A percentile compares a stretch with the other conserved stretches of the same genome.
Evolutionary conservation across 2,888 invertebrate species (phyloP).

Genomic region (Beris chalybata): DNA sequence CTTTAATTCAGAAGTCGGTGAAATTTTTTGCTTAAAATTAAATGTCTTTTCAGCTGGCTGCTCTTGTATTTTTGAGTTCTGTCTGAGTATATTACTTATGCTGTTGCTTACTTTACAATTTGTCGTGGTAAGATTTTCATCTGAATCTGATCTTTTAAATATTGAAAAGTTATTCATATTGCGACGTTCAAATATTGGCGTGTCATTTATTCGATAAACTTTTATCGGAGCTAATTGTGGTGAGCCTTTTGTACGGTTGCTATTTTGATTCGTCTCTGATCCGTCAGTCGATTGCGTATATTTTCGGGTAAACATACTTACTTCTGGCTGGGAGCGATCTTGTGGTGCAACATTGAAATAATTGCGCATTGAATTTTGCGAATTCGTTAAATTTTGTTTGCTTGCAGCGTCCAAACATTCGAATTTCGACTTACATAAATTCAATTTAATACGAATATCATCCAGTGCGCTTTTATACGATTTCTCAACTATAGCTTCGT

Average conservation of each 20-base stretch:
- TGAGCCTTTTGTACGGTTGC: constrained; percentile 42
- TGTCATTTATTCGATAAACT: constrained; percentile 53
- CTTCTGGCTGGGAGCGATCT: constrained; percentile 6
- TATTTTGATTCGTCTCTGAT: constrained; percentile 15
- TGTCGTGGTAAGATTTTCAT: constrained; percentile 47
- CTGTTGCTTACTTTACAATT: constrained; percentile 24
- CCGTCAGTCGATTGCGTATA: constrained; percentile 12
- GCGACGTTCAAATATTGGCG: constrained; percentile 53
- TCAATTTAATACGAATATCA: constrained; percentile 52
- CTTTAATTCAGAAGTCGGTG: constrained; percentile 41
- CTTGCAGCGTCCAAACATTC: constrained; percentile 52
- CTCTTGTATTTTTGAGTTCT: constrained; percentile 9
- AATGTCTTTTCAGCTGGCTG: constrained; percentile 39
- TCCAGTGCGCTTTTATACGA: constrained; percentile 51
- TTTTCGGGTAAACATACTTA: constrained; percentile 35
- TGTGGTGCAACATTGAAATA: constrained; percentile 46
- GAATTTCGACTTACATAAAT: constrained; percentile 53
- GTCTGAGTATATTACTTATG: constrained; percentile 3
- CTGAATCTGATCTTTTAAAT: constrained; percentile 47
- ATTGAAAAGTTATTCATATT: constrained; percentile 37
- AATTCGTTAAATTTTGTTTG: constrained; percentile 49
- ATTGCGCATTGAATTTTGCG: constrained; percentile 52
- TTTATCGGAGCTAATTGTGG: constrained; percentile 30
- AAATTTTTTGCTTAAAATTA: constrained; percentile 41
- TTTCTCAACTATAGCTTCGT: constrained; percentile 38